Percentiles rank a stretch among this genome's conserved stretches.
Conservation (phyloP, 1,140 invertebrate genomes). For the Hyphantria cunea region DNA sequence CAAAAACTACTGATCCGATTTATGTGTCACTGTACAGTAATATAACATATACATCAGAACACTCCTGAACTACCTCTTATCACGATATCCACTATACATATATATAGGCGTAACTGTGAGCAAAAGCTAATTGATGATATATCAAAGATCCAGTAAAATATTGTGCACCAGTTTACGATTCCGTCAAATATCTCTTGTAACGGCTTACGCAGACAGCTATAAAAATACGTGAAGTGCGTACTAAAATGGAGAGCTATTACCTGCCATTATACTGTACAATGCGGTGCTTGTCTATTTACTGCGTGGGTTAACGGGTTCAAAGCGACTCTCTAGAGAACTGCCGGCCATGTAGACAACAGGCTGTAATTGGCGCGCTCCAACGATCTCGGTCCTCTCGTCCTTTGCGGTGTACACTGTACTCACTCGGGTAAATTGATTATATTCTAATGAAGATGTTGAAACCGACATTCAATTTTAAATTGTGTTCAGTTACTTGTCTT, state of each 20-base stretch:
- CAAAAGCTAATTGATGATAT: no score
- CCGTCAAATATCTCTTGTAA: conserved; percentile 11
- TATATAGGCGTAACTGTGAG: no score
- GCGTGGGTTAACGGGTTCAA: conserved; percentile 29
- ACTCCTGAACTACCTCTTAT: no score
- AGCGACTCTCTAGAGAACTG: conserved; percentile 6
- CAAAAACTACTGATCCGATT: no score
- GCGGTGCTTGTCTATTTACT: conserved; percentile 18
- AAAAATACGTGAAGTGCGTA: conserved; percentile 13
- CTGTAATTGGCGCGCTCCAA: conserved; percentile 21
- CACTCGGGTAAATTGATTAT: conserved; percentile 12
- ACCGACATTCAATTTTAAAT: no score
- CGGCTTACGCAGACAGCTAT: conserved; percentile 8
- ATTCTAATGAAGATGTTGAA: neutral
- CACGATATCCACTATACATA: no score
- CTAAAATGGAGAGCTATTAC: conserved; percentile 16
- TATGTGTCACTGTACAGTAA: no score
- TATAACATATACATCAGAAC: no score
- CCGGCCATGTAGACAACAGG: neutral
- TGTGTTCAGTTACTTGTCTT: no score
- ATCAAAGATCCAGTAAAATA: conserved; percentile 9
- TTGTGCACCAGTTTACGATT: conserved; percentile 20
- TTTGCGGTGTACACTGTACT: neutral
- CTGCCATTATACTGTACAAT: conserved; percentile 25
- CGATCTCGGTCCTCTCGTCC: conserved; percentile 7